Base-by-base conservation (phyloP, 2,113 vertebrate species). In the Reinhardtius hippoglossoides region DNA sequence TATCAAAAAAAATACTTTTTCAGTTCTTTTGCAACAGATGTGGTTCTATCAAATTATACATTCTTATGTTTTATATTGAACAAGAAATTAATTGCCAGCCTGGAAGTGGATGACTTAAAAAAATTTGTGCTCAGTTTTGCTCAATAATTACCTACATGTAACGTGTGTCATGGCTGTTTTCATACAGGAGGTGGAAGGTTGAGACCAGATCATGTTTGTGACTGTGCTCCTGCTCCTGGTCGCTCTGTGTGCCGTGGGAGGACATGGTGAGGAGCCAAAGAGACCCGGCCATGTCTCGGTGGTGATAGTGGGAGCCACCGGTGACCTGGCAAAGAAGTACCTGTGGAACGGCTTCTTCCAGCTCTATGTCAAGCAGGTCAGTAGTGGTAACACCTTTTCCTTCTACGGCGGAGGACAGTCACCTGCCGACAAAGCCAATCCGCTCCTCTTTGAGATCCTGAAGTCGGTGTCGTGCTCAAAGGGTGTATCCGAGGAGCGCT, bases 321-420 rank as follows among this genome's bases (percentile, higher is more conserved):
- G 98, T 0, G 98, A 99, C 85, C 80, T 99, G 88, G 97, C 98
- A 13, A 96, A 87, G 80, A 99, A 99, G 71, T 99, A 99, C 84
- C 81, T 99, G 27, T 99, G 98, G 98, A 96, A 97, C 81, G 96
- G 96, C 1, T 94, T 99, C 0, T 99, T 99, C 88, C 94, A 97
- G 58, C 94, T 97, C 7, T 99, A 98, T 76, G 63, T 91, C 1
- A 95, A 95, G 14, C 95, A 98, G 74, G 95, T 92, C 10, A 94
- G 80, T 63, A 92, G 91, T 0, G 95, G 95, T 24, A 92, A 96
- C 92, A 96, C 87, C 67, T 98, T 99, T 56, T 96, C 96, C 1
- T 99, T 99, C 88, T 95, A 97, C 0, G 97, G 96, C 4, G 95
- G 95, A 0, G 96, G 95, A 0, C 94, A 94, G 74, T 90, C 94